Conservation (phyloP, 2,113 vertebrate species). For the Strix uralensis region DNA sequence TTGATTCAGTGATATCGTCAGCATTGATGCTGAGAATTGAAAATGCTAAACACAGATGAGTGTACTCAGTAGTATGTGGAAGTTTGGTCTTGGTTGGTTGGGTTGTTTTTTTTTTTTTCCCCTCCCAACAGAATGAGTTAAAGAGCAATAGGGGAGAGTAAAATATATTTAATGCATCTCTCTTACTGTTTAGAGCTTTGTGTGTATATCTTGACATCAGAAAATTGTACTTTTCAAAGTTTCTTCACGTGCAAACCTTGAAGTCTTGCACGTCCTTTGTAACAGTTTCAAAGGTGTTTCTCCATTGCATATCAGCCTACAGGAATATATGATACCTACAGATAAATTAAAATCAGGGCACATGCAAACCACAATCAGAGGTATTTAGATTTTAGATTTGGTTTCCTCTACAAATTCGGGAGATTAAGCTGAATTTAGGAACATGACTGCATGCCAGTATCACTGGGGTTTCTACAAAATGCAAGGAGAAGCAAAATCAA, state of each 20-base stretch:
- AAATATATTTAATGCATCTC: background rate
- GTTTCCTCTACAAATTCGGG: background rate
- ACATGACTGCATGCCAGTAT: background rate
- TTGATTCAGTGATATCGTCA: background rate
- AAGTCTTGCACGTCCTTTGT: background rate
- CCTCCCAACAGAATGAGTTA: rapidly evolving
- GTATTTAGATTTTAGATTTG: background rate
- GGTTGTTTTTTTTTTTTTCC: rapidly evolving
- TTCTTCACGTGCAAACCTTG: background rate
- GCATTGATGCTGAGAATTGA: background rate
- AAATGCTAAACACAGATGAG: background rate
- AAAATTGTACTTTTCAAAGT: background rate
- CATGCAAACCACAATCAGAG: background rate
- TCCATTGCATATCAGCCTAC: background rate
- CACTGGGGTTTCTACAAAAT: background rate
- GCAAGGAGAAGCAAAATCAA: background rate
- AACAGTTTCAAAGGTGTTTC: background rate
- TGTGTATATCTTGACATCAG: background rate
- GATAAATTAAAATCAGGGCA: background rate
- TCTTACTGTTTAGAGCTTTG: background rate
- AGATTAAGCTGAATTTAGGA: background rate
- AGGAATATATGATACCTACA: background rate
- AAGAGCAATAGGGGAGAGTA: background rate
- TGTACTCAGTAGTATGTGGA: background rate
- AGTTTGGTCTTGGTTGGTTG: background rate